Evolutionary conservation across 2,797 vertebrate species (phyloP).

Genomic region (Oreortyx pictus): DNA sequence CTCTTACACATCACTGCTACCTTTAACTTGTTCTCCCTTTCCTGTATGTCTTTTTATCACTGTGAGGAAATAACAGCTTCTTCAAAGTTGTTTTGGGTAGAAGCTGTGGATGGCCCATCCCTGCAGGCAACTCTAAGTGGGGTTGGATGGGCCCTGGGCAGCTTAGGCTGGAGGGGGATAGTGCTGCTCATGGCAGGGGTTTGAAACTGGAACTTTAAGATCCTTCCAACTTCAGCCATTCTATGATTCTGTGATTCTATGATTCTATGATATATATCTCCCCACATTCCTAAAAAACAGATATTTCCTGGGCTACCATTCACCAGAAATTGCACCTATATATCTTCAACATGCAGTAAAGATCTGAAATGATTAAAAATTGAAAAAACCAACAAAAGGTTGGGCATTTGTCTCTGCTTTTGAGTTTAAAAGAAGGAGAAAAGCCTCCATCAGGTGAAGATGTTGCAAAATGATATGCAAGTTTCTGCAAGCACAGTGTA

Average conservation of each 20-base stretch:
- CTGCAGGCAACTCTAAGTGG: too few species aligned
- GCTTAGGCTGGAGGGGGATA: not conserved
- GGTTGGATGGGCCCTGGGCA: not conserved
- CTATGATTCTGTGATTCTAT: not conserved
- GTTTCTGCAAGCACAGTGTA: conserved; percentile 82
- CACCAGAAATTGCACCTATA: too few species aligned
- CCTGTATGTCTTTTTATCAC: too few species aligned
- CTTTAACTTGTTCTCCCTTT: too few species aligned
- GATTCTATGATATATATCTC: not conserved
- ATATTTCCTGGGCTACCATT: too few species aligned
- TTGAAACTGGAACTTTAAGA: not conserved
- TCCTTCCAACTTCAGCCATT: not conserved
- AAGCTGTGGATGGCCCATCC: too few species aligned
- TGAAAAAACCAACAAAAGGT: not conserved
- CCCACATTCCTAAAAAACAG: not conserved
- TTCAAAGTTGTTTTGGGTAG: too few species aligned
- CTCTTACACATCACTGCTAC: too few species aligned
- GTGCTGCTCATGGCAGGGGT: too few species aligned
- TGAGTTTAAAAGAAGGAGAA: conserved; percentile 3
- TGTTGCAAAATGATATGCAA: conserved; percentile 71
- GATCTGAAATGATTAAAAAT: conserved; percentile 45
- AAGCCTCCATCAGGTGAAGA: not conserved
- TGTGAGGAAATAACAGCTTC: too few species aligned
- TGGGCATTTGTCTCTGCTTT: conserved; percentile 1
- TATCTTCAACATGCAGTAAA: not conserved